Evolutionary conservation across 2,888 invertebrate genomes (phyloP).

Genomic region (Leptinotarsa rubiginosa): DNA sequence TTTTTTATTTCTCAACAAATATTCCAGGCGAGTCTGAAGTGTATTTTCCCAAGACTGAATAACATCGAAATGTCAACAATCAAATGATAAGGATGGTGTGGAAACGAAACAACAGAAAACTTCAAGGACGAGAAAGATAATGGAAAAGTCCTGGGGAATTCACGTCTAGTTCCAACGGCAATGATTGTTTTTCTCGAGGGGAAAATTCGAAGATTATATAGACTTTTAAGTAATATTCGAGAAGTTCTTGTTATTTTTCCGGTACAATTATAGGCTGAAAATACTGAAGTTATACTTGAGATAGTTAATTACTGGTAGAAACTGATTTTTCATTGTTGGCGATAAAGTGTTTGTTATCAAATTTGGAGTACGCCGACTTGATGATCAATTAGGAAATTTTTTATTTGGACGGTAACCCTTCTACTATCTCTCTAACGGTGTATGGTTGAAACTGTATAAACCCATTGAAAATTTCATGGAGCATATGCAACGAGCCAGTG

Average conservation of each 20-base stretch:
- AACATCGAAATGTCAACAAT: background rate
- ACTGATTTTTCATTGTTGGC: too few relatives aligned
- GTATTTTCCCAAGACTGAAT: constrained; percentile 4
- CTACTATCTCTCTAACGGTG: too few relatives aligned
- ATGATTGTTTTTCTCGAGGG: constrained; percentile 6
- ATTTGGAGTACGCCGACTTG: too few relatives aligned
- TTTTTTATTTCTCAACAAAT: background rate
- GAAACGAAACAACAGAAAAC: constrained; percentile 12
- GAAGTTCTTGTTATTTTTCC: background rate
- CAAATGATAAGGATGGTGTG: constrained; percentile 9
- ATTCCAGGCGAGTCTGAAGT: background rate
- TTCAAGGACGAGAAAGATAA: constrained; percentile 1
- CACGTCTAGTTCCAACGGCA: background rate
- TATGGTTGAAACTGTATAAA: too few relatives aligned
- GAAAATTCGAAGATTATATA: background rate
- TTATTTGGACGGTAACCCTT: too few relatives aligned
- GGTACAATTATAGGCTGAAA: too few relatives aligned
- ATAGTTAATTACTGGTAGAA: too few relatives aligned
- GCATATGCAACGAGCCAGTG: too few relatives aligned
- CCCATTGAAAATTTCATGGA: too few relatives aligned
- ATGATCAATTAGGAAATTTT: too few relatives aligned
- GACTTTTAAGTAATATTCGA: background rate
- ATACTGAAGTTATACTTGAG: too few relatives aligned
- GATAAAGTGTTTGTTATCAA: too few relatives aligned
- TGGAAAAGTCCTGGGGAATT: background rate